These are phyloP conservation scores for Zaprionus nigranus DNA, from an alignment of 1,140 invertebrate species.

Conservation along the genomic window DNA sequence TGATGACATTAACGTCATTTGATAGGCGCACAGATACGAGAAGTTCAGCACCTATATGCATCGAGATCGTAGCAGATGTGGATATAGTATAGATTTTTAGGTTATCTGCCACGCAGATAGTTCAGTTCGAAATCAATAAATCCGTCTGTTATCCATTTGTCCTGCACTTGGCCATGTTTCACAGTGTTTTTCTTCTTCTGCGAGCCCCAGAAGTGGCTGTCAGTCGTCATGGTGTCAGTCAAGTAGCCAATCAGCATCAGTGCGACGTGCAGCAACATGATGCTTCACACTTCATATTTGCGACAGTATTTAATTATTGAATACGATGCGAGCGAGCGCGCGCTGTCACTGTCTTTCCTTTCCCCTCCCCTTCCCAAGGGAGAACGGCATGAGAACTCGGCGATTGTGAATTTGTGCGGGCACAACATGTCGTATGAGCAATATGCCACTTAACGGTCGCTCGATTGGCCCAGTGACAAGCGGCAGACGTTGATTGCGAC, in stretches of 20 bases:
- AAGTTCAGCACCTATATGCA: background rate
- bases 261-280: slow-evolving; percentile 1
- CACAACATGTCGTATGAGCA: slow-evolving; percentile 74
- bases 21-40: background rate
- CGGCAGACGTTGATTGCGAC: slow-evolving; percentile 62
- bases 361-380: background rate
- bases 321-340: slow-evolving; percentile 39
- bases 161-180: slow-evolving; percentile 1
- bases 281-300: slow-evolving; percentile 50
- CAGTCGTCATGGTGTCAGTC: slow-evolving; percentile 23
- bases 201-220: background rate
- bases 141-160: background rate
- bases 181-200: slow-evolving; percentile 9
- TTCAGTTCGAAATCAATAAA: slow-evolving; percentile 10
- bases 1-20: background rate
- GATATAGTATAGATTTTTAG: background rate
- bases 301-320: slow-evolving; percentile 79
- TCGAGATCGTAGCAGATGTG: background rate
- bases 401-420: slow-evolving; percentile 22
- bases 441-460: slow-evolving; percentile 78
- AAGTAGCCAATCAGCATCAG: slow-evolving; percentile 26
- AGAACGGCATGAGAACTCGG: slow-evolving; percentile 7
- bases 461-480: slow-evolving; percentile 73
- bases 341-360: background rate
- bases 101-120: background rate